Percentiles rank a stretch among this genome's conserved stretches.
Conservation (phyloP, 2,797 vertebrate genomes). For the Halcyon badia region DNA sequence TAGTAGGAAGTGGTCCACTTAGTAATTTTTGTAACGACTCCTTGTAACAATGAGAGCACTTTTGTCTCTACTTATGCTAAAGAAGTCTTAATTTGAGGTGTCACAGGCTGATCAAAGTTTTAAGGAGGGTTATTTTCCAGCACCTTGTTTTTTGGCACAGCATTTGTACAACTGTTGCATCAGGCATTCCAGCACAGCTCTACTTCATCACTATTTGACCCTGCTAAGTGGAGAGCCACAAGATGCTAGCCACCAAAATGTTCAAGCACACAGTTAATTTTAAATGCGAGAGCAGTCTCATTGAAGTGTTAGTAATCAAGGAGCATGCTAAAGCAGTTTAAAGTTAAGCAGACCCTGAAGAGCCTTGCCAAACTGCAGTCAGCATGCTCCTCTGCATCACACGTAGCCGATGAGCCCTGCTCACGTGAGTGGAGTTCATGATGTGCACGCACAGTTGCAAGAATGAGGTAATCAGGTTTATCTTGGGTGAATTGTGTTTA, state of each 20-base stretch:
- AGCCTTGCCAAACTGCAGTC: background rate
- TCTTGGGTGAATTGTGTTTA: background rate
- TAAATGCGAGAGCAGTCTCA: background rate
- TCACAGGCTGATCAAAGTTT: background rate
- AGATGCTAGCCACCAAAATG: background rate
- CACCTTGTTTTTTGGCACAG: background rate
- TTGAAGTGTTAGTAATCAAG: background rate
- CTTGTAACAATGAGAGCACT: background rate
- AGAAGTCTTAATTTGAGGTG: background rate
- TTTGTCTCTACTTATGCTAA: background rate
- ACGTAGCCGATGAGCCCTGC: background rate
- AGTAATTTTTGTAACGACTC: background rate
- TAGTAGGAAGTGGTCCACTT: background rate
- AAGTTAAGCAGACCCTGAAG: background rate
- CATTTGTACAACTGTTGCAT: background rate
- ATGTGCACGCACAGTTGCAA: background rate
- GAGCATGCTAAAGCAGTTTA: background rate
- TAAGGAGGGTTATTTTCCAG: background rate
- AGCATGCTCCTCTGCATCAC: background rate
- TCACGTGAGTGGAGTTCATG: background rate
- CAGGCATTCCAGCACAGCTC: background rate
- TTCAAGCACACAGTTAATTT: background rate
- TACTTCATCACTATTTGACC: background rate
- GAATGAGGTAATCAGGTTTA: background rate
- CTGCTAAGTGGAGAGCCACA: rapidly evolving